Evolutionary conservation across 1,140 invertebrate genomes (phyloP).

Genomic region (Pseudomyrmex gracilis): DNA sequence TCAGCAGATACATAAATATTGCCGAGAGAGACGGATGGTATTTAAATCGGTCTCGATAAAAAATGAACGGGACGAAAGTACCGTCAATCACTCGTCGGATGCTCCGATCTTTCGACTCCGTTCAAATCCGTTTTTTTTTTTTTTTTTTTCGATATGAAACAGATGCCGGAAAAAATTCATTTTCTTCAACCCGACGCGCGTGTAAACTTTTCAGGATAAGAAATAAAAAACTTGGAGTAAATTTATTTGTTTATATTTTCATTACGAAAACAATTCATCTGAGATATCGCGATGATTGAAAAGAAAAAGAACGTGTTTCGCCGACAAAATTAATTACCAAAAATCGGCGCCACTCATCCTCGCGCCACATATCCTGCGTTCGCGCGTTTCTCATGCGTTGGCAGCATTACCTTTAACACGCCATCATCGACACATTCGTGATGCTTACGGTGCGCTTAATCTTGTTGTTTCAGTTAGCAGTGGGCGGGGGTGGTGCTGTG

Average conservation of each 20-base stretch:
- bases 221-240: neutral
- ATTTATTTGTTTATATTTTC: neutral
- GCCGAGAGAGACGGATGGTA: neutral
- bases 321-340: constrained; percentile 35
- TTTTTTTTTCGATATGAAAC: neutral
- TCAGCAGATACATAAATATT: neutral
- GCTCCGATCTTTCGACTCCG: neutral
- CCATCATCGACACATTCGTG: neutral
- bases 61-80: neutral
- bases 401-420: constrained; percentile 14
- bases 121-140: neutral
- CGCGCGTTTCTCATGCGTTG: neutral
- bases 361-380: neutral
- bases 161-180: neutral
- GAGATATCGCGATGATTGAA: neutral
- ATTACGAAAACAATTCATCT: no score
- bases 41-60: constrained; percentile 7
- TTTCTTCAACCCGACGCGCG: neutral
- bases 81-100: neutral
- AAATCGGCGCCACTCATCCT: neutral
- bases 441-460: constrained; percentile 61
- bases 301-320: neutral
- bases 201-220: neutral
- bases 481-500: constrained; percentile 91
- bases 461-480: constrained; percentile 91